Conservation (phyloP, 2,797 vertebrate species). For the Petrocephalus schoutedeni region DNA sequence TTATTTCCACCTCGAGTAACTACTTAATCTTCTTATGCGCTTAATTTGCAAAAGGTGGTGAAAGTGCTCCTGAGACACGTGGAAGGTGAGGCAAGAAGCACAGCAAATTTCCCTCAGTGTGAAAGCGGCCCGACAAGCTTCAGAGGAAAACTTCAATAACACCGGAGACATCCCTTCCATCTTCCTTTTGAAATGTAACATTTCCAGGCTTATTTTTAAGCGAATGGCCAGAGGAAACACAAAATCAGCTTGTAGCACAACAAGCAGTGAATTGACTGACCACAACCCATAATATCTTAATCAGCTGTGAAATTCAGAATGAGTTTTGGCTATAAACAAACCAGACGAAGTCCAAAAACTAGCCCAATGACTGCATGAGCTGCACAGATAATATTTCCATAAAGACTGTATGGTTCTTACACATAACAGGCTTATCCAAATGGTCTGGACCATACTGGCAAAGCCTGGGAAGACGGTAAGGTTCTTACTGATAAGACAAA, state of each 20-base stretch:
- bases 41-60: slow-evolving; percentile 11
- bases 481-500: slow-evolving; percentile 27
- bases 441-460: slow-evolving; percentile 19
- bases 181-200: background rate
- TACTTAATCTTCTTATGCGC: slow-evolving; percentile 23
- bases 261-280: slow-evolving; percentile 19
- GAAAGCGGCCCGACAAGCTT: background rate
- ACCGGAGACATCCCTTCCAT: background rate
- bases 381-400: slow-evolving; percentile 27
- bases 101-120: background rate
- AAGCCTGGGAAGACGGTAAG: slow-evolving; percentile 10
- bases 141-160: background rate
- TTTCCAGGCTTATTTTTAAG: background rate
- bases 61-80: background rate
- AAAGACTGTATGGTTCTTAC: slow-evolving; percentile 27
- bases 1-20: background rate
- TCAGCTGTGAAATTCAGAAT: slow-evolving; percentile 23
- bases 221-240: background rate
- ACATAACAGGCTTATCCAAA: slow-evolving; percentile 28
- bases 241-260: slow-evolving; percentile 17
- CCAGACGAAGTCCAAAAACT: slow-evolving; percentile 17
- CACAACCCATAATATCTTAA: slow-evolving; percentile 21
- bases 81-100: background rate
- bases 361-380: slow-evolving; percentile 16
- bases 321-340: slow-evolving; percentile 24